phyloP scores from a whole-genome alignment of 2,113 vertebrate genomes.

The Coryphaenoides rupestris region DNA sequence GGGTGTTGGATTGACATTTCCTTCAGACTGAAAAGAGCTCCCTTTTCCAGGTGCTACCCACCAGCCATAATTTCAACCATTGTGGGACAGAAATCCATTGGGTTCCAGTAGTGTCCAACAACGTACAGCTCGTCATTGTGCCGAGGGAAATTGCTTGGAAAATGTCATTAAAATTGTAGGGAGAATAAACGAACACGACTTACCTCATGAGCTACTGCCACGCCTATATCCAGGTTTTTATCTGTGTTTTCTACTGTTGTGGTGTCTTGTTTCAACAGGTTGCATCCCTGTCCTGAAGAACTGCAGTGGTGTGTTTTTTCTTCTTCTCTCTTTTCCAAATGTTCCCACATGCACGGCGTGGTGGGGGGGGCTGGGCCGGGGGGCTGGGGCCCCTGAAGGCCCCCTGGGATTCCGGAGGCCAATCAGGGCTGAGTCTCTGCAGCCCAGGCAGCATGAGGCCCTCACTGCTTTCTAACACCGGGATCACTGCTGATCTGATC shows the following conservation, averaged over 20 bases:
- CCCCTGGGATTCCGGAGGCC: slow-evolving; percentile 66
- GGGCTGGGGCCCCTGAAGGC: no score
- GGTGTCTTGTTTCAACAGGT: no score
- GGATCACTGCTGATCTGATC: slow-evolving; percentile 88
- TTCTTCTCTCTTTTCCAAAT: slow-evolving; percentile 46
- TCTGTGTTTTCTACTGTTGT: no score
- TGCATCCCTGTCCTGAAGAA: no score
- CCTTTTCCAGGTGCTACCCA: slow-evolving; percentile 79
- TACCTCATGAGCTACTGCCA: no score
- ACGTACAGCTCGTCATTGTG: slow-evolving; percentile 21
- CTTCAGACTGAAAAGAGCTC: slow-evolving; percentile 80
- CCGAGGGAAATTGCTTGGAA: no score
- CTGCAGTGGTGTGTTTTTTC: no score
- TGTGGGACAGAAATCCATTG: slow-evolving; percentile 57
- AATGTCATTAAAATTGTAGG: no score
- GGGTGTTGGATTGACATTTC: slow-evolving; percentile 93
- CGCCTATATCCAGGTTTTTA: no score
- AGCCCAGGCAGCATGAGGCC: slow-evolving; percentile 76
- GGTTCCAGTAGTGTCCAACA: slow-evolving; percentile 36
- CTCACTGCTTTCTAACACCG: slow-evolving; percentile 84
- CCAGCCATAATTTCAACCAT: slow-evolving; percentile 86
- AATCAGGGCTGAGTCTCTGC: slow-evolving; percentile 75
- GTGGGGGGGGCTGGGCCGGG: no score
- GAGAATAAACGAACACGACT: not conserved
- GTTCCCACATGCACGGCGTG: slow-evolving; percentile 73